A percentile compares a stretch with the other conserved stretches of the same genome.
phyloP scores from a whole-genome alignment of 23 tunicate species.

The Botrylloides violaceus region DNA sequence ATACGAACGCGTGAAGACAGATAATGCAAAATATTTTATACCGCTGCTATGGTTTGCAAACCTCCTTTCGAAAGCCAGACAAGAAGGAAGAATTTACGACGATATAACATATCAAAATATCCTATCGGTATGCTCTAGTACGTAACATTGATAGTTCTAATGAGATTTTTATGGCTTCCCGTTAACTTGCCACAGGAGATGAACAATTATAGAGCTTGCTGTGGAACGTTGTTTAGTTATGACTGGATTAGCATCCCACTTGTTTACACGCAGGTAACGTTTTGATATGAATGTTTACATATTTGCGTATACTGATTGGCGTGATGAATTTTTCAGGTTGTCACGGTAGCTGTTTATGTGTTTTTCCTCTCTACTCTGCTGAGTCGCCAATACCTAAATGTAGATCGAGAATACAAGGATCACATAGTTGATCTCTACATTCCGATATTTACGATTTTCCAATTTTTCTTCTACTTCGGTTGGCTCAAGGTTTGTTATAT shows the following conservation, averaged over 20 bases:
- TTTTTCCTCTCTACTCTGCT: constrained; percentile 66
- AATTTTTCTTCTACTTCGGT: constrained; percentile 91
- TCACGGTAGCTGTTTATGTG: constrained; percentile 87
- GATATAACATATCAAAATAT: constrained; percentile 61
- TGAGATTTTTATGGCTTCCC: not conserved
- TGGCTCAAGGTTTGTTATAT: constrained; percentile 68
- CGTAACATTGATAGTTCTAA: not conserved
- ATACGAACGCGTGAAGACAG: constrained; percentile 58
- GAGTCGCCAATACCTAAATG: constrained; percentile 78
- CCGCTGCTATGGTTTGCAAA: constrained; percentile 85
- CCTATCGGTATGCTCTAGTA: constrained; percentile 25
- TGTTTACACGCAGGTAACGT: constrained; percentile 86
- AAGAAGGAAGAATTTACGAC: constrained; percentile 82
- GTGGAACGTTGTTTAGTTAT: constrained; percentile 54
- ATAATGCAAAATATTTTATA: constrained; percentile 76
- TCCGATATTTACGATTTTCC: constrained; percentile 75
- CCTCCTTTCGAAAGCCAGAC: constrained; percentile 48
- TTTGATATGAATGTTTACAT: not conserved
- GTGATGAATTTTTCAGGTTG: constrained; percentile 52
- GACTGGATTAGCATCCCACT: constrained; percentile 93
- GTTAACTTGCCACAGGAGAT: constrained; percentile 41
- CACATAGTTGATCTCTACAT: constrained; percentile 69
- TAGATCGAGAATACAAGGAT: constrained; percentile 27
- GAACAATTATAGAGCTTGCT: constrained; percentile 37
- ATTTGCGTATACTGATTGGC: not conserved